These are phyloP conservation scores for Drosophila algonquin DNA, from an alignment of 2,888 invertebrate genomes.

Conservation along the genomic window DNA sequence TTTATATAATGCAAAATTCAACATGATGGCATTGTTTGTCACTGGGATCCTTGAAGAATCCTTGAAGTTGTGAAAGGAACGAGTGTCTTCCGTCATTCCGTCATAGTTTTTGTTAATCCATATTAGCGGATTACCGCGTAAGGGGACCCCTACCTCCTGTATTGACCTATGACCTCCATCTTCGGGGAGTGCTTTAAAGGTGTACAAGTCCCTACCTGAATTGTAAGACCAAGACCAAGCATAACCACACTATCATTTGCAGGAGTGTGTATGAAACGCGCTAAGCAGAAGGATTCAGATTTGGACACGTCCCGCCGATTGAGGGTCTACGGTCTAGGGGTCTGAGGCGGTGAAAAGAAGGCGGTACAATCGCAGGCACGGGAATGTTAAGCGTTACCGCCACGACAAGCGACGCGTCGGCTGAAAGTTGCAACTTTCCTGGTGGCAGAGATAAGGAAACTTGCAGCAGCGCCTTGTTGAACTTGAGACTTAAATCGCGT, in stretches of 20 bases:
- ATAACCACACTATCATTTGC: neutral
- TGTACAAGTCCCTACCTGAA: neutral
- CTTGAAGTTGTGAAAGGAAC: too few relatives aligned
- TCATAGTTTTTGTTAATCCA: too few relatives aligned
- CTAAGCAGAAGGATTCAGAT: slow-evolving; percentile 29
- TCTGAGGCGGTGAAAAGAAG: neutral
- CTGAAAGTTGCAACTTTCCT: slow-evolving; percentile 38
- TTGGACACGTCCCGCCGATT: slow-evolving; percentile 58
- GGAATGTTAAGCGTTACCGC: slow-evolving; percentile 12
- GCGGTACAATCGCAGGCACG: slow-evolving; percentile 14
- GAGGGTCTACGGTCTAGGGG: slow-evolving; percentile 3
- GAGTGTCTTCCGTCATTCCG: too few relatives aligned
- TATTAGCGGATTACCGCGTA: too few relatives aligned
- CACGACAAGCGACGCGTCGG: slow-evolving; percentile 1
- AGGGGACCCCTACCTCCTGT: too few relatives aligned
- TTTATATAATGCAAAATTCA: too few relatives aligned
- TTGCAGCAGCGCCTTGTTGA: slow-evolving; percentile 67
- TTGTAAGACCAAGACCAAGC: neutral
- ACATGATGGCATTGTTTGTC: too few relatives aligned
- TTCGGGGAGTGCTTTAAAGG: too few relatives aligned
- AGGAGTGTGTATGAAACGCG: slow-evolving; percentile 5
- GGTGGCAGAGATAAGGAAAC: slow-evolving; percentile 63
- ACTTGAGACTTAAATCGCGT: slow-evolving; percentile 65
- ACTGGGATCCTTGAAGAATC: too few relatives aligned
- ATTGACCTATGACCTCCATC: too few relatives aligned